Conservation (phyloP, 2,888 invertebrate genomes). For the Koerneria pararmatus region DNA sequence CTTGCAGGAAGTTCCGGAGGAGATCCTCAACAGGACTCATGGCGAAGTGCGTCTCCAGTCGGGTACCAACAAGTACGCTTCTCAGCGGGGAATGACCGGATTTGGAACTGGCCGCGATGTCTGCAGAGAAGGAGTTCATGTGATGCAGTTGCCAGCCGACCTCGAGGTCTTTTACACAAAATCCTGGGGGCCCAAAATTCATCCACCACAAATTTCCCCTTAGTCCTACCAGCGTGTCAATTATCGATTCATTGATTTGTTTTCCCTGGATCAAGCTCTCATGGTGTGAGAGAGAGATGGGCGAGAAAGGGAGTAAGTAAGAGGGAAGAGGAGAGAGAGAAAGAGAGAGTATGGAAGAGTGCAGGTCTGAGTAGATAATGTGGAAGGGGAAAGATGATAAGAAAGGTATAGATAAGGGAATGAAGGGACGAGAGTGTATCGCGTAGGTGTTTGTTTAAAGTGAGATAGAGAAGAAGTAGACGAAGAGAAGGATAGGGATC, state of each 20-base stretch:
- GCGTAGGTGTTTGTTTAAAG: too few species aligned
- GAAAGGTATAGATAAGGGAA: not conserved
- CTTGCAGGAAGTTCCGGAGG: slow-evolving; percentile 59
- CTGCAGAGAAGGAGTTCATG: slow-evolving; percentile 54
- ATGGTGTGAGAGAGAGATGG: not conserved
- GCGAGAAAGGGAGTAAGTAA: not conserved
- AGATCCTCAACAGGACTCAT: slow-evolving; percentile 50
- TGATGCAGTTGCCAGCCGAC: slow-evolving; percentile 51
- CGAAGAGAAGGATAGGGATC: not conserved
- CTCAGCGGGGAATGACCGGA: slow-evolving; percentile 52
- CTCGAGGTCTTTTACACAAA: slow-evolving; percentile 33
- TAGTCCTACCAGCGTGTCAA: too few species aligned
- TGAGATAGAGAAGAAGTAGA: too few species aligned
- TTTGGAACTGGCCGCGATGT: slow-evolving; percentile 60
- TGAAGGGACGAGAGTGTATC: too few species aligned
- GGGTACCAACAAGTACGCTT: slow-evolving; percentile 55
- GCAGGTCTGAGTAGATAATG: not conserved
- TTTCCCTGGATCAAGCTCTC: too few species aligned
- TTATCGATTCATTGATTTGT: too few species aligned
- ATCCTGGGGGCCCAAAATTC: too few species aligned
- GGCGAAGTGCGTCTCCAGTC: slow-evolving; percentile 60
- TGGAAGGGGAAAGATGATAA: not conserved
- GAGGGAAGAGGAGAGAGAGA: not conserved
- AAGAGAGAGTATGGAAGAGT: not conserved
- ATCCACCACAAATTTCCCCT: too few species aligned